A percentile compares a stretch with the other conserved stretches of the same genome.
Evolutionary conservation across 2,113 vertebrate genomes (phyloP).

Genomic region (Sinocyclocheilus anophthalmus): DNA sequence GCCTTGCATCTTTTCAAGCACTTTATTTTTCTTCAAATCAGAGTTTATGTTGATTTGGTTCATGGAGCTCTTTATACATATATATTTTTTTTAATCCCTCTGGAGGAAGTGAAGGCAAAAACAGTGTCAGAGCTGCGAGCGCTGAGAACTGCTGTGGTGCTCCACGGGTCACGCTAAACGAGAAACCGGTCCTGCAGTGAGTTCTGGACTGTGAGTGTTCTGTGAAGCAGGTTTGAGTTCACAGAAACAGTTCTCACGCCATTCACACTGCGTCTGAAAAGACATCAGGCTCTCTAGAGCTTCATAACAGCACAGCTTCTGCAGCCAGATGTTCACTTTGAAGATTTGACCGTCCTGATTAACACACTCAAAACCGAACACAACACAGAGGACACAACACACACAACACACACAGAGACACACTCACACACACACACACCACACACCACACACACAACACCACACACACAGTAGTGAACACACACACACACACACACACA

Average conservation of each 20-base stretch:
- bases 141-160: not conserved
- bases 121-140: not conserved
- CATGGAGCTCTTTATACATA: not conserved
- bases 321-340: slow-evolving; percentile 68
- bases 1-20: not conserved
- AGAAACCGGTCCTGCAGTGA: no score
- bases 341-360: slow-evolving; percentile 62
- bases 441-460: slow-evolving; percentile 14
- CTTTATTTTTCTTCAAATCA: not conserved
- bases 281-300: slow-evolving; percentile 44
- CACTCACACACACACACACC: slow-evolving; percentile 20
- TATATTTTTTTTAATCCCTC: no score
- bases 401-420: not conserved
- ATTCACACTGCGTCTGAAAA: not conserved
- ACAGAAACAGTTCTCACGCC: not conserved
- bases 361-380: slow-evolving; percentile 8
- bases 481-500: no score
- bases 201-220: no score
- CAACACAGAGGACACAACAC: no score
- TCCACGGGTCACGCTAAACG: not conserved
- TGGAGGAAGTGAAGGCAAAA: not conserved
- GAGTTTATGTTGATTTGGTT: not conserved
- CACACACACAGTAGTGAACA: no score
- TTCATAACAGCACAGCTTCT: slow-evolving; percentile 62
- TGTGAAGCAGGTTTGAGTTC: not conserved